A percentile compares a stretch with the other conserved stretches of the same genome.
phyloP scores from a whole-genome alignment of 2,797 vertebrate species.

The Hoplostethus mediterraneus region DNA sequence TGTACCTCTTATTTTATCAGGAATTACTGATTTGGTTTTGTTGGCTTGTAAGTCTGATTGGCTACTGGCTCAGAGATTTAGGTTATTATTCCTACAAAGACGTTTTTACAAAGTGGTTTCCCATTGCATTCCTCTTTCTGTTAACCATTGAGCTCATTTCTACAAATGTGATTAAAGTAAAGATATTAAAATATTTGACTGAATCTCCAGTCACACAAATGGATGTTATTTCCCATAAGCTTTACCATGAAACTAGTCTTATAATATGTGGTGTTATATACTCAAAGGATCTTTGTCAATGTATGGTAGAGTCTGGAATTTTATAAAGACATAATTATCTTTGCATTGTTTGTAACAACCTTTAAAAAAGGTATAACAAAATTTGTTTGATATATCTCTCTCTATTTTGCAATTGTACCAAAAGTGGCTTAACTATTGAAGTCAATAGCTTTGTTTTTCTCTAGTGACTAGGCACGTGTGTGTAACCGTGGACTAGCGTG shows the following conservation, averaged over 20 bases:
- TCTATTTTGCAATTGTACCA: constrained; percentile 97
- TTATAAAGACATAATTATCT: constrained; percentile 93
- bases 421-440: constrained; percentile 99
- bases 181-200: constrained; percentile 38
- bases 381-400: constrained; percentile 93
- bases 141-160: constrained; percentile 35
- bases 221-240: constrained; percentile 79
- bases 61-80: constrained; percentile 25
- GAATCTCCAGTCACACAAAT: constrained; percentile 85
- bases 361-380: constrained; percentile 82
- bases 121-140: constrained; percentile 36
- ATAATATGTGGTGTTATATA: constrained; percentile 85
- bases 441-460: constrained; percentile 88
- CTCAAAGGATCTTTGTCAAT: constrained; percentile 90
- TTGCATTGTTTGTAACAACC: constrained; percentile 95
- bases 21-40: neutral
- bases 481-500: constrained; percentile 86
- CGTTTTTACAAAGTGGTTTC: constrained; percentile 16
- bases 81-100: constrained; percentile 38
- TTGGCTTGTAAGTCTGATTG: constrained; percentile 21
- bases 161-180: constrained; percentile 12
- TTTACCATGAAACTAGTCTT: constrained; percentile 86
- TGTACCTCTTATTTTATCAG: neutral
- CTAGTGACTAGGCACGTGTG: constrained; percentile 88
- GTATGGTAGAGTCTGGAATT: constrained; percentile 92